A percentile compares a stretch with the other conserved stretches of the same genome.
Conservation (phyloP, 2,888 invertebrate genomes). For the Pandemis corylana region DNA sequence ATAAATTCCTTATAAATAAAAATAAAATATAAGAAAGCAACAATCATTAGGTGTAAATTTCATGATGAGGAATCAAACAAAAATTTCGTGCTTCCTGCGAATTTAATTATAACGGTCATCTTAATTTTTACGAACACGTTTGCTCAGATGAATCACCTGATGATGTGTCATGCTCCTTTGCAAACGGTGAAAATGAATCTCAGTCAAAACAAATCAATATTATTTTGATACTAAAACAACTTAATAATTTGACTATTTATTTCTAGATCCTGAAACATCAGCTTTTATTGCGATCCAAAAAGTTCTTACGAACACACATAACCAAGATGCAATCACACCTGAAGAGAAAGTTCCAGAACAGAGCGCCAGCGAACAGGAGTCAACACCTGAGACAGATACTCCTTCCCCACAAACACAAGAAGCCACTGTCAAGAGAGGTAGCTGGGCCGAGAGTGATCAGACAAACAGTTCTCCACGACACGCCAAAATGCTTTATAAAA, state of each 20-base stretch:
- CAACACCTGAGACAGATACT: slow-evolving; percentile 69
- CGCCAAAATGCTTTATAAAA: slow-evolving; percentile 76
- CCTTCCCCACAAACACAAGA: slow-evolving; percentile 70
- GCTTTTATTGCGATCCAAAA: slow-evolving; percentile 64
- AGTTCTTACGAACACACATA: slow-evolving; percentile 61
- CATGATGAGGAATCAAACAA: background rate
- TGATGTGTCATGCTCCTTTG: background rate
- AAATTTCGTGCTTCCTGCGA: background rate
- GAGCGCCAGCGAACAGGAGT: slow-evolving; percentile 64
- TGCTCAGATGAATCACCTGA: slow-evolving; percentile 11
- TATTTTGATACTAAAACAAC: background rate
- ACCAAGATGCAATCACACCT: slow-evolving; percentile 47
- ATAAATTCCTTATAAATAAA: too few species aligned
- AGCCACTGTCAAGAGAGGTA: slow-evolving; percentile 59
- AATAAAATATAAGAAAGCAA: too few species aligned
- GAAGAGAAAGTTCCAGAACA: slow-evolving; percentile 64
- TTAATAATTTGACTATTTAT: background rate
- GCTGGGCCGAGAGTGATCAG: slow-evolving; percentile 66
- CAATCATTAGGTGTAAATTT: background rate
- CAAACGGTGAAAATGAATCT: background rate
- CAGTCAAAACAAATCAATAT: background rate
- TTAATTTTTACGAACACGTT: slow-evolving; percentile 7
- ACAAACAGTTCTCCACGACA: slow-evolving; percentile 69
- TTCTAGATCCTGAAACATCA: slow-evolving; percentile 76
- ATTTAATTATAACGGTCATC: background rate